These are phyloP conservation scores for Lanius ludovicianus DNA, from an alignment of 2,113 vertebrate species.

Conservation along the genomic window DNA sequence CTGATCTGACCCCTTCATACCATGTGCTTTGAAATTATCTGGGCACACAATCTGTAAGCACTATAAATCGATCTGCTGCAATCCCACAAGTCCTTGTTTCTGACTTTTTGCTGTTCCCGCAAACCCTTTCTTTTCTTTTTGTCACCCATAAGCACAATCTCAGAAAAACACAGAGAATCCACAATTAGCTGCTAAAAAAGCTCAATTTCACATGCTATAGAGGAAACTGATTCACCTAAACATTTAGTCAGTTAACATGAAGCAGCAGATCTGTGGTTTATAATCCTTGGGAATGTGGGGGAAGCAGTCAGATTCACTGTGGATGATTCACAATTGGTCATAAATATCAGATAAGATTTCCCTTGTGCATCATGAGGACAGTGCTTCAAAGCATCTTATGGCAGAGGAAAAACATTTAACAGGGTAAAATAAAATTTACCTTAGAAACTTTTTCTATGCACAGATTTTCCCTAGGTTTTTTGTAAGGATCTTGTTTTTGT, in stretches of 20 bases:
- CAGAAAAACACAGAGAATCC: background rate
- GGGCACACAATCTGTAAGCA: conserved; percentile 51
- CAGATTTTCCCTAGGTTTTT: background rate
- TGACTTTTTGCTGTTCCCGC: background rate
- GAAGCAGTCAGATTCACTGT: background rate
- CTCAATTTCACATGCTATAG: background rate
- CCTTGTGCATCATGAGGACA: background rate
- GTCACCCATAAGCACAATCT: background rate
- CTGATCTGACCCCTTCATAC: conserved; percentile 61
- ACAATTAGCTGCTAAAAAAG: accelerated
- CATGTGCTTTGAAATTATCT: conserved; percentile 65
- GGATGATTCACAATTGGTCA: background rate
- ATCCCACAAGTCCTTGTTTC: background rate
- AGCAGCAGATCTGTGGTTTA: background rate
- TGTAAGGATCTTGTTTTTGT: background rate
- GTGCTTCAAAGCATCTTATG: background rate
- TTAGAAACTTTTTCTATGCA: background rate
- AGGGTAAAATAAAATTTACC: background rate
- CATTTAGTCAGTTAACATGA: background rate
- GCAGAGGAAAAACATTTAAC: background rate
- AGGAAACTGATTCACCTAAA: background rate
- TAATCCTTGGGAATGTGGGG: background rate
- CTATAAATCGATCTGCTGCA: conserved; percentile 28
- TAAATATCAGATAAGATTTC: background rate
- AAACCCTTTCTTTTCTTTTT: background rate